phyloP scores from a whole-genome alignment of 1,140 invertebrate species.

The Ostrea edulis region DNA sequence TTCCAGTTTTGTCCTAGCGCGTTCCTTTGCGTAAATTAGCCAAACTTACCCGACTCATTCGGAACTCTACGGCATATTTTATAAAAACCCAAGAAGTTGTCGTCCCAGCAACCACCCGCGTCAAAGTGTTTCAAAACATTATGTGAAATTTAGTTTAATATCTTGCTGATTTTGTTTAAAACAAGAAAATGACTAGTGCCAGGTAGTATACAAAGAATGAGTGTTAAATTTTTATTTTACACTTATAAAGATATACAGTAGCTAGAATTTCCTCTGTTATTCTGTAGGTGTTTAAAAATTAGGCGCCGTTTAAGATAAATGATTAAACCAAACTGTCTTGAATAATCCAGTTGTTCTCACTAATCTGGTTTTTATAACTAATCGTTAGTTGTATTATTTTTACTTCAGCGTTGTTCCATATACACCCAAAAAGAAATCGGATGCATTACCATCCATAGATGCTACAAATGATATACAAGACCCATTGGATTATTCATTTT shows the following conservation, averaged over 20 bases:
- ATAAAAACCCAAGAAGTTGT: not conserved
- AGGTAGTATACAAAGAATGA: not conserved
- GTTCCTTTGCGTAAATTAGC: too few species aligned
- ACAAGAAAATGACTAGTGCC: not conserved
- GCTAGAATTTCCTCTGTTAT: constrained; percentile 33
- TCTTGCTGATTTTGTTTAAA: not conserved
- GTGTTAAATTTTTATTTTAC: not conserved
- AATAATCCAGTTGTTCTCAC: too few species aligned
- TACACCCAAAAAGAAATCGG: constrained; percentile 49
- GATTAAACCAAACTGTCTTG: too few species aligned
- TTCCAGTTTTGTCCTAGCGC: too few species aligned
- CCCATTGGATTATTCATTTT: constrained; percentile 70
- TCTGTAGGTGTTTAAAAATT: not conserved
- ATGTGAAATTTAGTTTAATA: constrained; percentile 1
- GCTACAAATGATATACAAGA: constrained; percentile 59
- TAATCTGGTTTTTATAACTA: too few species aligned
- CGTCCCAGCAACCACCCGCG: constrained; percentile 29
- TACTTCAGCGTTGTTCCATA: constrained; percentile 64
- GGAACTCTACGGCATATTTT: not conserved
- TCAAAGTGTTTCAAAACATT: constrained; percentile 36
- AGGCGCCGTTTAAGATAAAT: too few species aligned
- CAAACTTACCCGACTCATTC: not conserved
- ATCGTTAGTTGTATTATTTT: not conserved
- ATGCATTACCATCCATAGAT: constrained; percentile 54
- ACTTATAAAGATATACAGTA: not conserved